A percentile compares a stretch with the other conserved stretches of the same genome.
phyloP scores from a whole-genome alignment of 2,797 vertebrate genomes.

The Cyclura pinguis region DNA sequence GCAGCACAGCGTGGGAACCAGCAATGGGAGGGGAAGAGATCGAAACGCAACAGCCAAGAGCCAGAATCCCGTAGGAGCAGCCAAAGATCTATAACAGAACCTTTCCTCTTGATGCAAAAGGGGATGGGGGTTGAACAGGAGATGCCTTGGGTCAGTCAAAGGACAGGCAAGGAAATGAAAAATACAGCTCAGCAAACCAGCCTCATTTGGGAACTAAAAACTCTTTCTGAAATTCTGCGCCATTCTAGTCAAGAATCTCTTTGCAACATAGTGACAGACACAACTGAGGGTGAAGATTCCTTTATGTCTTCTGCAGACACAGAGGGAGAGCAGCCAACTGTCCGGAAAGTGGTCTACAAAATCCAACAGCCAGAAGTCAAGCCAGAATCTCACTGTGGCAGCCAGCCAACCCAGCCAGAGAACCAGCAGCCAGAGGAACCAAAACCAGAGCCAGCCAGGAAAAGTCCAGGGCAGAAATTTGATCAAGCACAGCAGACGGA shows the following conservation, averaged over 20 bases:
- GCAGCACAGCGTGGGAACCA: too few relatives aligned
- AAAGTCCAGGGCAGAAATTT: not conserved
- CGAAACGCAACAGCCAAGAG: not conserved
- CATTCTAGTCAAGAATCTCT: not conserved
- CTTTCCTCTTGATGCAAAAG: not conserved
- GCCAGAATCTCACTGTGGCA: not conserved
- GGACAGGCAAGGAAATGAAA: slow-evolving; percentile 29
- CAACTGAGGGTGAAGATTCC: not conserved
- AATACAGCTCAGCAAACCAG: slow-evolving; percentile 41
- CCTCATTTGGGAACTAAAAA: slow-evolving; percentile 28
- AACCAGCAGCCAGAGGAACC: not conserved
- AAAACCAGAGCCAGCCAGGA: not conserved
- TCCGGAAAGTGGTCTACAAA: not conserved
- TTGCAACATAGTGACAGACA: not conserved
- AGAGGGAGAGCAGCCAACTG: not conserved
- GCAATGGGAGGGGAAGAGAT: not conserved
- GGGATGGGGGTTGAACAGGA: not conserved
- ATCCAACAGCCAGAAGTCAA: too few relatives aligned
- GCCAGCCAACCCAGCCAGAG: too few relatives aligned
- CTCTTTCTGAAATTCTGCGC: slow-evolving; percentile 1
- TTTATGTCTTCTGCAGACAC: not conserved
- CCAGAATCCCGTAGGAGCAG: not conserved
- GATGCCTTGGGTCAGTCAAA: not conserved
- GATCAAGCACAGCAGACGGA: slow-evolving; percentile 16
- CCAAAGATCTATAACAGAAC: not conserved